Conservation (phyloP, 2,113 vertebrate genomes). For the Neolamprologus modestus region DNA sequence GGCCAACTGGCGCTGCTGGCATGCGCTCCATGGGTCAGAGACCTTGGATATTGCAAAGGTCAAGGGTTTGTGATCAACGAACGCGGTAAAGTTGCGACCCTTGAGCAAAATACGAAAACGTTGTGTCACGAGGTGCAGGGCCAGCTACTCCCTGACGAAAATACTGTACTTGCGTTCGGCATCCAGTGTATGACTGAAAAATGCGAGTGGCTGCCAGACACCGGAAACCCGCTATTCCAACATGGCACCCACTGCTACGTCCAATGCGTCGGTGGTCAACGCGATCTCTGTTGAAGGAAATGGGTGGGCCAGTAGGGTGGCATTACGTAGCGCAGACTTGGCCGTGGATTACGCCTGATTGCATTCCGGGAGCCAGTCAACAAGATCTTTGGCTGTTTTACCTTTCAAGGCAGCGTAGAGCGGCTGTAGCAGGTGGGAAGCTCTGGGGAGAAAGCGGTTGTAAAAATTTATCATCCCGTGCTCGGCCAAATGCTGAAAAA, state of each 20-base stretch:
- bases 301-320: fast-evolving
- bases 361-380: background rate
- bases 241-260: background rate
- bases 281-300: background rate
- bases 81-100: background rate
- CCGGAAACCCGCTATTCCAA: background rate
- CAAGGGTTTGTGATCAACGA: fast-evolving
- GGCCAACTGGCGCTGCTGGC: background rate
- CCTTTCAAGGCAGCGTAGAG: background rate
- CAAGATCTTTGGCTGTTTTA: background rate
- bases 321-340: fast-evolving
- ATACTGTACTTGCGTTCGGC: background rate
- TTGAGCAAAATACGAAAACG: fast-evolving
- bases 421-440: background rate
- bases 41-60: background rate
- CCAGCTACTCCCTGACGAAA: background rate
- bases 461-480: background rate
- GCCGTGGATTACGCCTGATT: fast-evolving
- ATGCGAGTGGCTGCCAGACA: background rate
- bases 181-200: background rate
- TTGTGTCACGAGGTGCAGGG: fast-evolving
- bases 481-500: no score
- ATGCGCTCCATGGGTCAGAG: background rate
- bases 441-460: background rate
- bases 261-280: background rate